Conservation (phyloP, 2,797 vertebrate species). For the Sebastes aleutianus region DNA sequence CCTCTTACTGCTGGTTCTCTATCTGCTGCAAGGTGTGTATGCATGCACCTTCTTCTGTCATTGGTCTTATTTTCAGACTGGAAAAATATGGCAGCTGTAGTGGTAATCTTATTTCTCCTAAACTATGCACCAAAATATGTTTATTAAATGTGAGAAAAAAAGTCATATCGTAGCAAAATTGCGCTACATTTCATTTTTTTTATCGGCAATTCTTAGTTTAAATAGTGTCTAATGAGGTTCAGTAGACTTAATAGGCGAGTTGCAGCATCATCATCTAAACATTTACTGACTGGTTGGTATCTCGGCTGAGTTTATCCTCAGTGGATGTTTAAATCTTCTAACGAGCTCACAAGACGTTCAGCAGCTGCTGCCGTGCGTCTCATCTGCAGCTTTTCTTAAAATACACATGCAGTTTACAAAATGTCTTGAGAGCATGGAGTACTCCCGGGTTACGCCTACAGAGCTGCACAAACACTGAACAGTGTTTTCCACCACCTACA, state of each 20-base stretch:
- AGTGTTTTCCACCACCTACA: constrained; percentile 29
- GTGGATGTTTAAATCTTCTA: background rate
- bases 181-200: background rate
- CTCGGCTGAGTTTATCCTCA: background rate
- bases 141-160: background rate
- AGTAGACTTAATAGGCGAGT: background rate
- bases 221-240: background rate
- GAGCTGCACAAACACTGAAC: background rate
- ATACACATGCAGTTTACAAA: background rate
- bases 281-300: background rate
- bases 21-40: constrained; percentile 92
- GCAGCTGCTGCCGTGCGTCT: background rate
- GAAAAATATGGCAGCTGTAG: background rate
- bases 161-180: background rate
- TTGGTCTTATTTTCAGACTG: background rate
- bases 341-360: background rate
- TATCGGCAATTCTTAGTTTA: background rate
- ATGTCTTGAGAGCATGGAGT: background rate
- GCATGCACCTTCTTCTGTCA: background rate
- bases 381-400: background rate
- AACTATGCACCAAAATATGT: background rate
- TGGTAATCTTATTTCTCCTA: background rate
- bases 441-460: background rate
- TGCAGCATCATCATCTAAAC: background rate
- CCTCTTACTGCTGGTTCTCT: constrained; percentile 92